phyloP scores from a whole-genome alignment of 2,113 vertebrate species.

The Amphilophus citrinellus region DNA sequence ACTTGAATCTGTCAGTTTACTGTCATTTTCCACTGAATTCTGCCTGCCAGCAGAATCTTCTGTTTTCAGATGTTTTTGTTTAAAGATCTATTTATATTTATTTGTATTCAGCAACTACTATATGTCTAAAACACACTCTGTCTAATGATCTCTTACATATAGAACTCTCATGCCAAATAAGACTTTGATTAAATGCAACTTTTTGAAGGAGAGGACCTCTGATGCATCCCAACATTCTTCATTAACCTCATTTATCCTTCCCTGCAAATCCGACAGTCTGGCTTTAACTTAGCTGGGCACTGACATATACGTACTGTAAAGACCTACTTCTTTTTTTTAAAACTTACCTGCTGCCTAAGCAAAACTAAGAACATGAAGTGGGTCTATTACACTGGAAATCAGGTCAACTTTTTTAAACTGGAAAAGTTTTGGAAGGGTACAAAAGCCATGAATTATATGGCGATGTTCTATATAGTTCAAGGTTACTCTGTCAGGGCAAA shows the following conservation, averaged over 20 bases:
- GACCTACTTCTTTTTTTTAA: conserved; percentile 15
- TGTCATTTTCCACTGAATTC: not conserved
- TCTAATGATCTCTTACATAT: not conserved
- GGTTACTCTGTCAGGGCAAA: not conserved
- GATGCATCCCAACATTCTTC: not conserved
- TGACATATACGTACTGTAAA: not conserved
- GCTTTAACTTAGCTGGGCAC: not conserved
- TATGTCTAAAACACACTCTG: not conserved
- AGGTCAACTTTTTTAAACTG: conserved; percentile 10
- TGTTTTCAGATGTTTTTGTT: conserved; percentile 5
- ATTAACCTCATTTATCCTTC: not conserved
- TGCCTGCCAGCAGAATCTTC: not conserved
- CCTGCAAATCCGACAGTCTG: not conserved
- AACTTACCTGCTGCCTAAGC: not conserved
- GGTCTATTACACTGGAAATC: conserved; percentile 8
- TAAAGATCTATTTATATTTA: not conserved
- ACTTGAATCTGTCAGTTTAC: not conserved
- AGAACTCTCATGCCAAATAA: not conserved
- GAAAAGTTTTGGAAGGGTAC: not conserved
- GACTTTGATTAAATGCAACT: not conserved
- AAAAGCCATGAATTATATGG: not conserved
- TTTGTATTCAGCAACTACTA: not conserved
- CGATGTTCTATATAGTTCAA: not conserved
- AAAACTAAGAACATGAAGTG: conserved; percentile 6
- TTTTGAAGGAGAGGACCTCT: not conserved